Conservation (phyloP, 2,888 invertebrate genomes). For the Myathropa florea region DNA sequence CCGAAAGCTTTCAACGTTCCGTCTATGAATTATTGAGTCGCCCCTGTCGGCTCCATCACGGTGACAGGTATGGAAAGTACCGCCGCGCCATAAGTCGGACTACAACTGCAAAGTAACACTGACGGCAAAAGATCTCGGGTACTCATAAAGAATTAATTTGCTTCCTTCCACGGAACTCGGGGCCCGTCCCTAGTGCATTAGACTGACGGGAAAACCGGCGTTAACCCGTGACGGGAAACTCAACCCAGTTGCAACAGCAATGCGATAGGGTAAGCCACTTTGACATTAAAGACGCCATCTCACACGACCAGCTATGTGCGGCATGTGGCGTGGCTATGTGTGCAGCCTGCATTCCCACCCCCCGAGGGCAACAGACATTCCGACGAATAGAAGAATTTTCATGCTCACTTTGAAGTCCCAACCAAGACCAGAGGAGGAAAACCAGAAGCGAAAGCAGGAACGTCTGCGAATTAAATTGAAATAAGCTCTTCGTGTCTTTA, state of each 20-base stretch:
- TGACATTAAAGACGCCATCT: constrained; percentile 17
- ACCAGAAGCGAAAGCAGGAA: neutral
- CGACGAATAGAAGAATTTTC: constrained; percentile 11
- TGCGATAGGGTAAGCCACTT: constrained; percentile 32
- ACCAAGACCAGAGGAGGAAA: neutral
- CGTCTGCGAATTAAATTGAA: constrained; percentile 14
- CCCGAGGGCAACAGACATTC: neutral
- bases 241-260: neutral
- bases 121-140: constrained; percentile 20
- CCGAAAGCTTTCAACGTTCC: neutral
- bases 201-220: constrained; percentile 1
- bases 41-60: neutral
- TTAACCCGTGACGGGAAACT: neutral
- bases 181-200: neutral
- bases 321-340: too few relatives aligned
- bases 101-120: neutral
- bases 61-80: neutral
- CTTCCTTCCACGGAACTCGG: neutral
- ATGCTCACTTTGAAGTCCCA: neutral
- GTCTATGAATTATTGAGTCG: neutral
- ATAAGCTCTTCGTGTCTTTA: constrained; percentile 15
- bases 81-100: neutral
- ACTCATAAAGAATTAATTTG: constrained; percentile 43
- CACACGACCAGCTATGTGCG: too few relatives aligned
- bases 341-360: neutral